Evolutionary conservation across 2,797 vertebrate genomes (phyloP).

Genomic region (Sebastes diaconus): DNA sequence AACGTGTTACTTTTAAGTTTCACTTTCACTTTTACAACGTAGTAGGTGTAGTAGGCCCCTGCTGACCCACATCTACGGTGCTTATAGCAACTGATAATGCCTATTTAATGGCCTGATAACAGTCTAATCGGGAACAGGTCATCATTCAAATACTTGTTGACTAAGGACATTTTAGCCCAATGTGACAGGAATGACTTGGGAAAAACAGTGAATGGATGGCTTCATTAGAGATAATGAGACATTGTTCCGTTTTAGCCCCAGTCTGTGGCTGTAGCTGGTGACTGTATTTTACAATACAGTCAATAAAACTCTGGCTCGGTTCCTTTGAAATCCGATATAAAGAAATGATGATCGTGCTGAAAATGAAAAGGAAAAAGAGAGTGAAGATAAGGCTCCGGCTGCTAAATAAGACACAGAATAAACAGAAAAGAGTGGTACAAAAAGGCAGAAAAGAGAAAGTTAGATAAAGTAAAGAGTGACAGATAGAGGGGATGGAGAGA

Average conservation of each 20-base stretch:
- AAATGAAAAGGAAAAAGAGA: neutral
- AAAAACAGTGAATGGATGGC: neutral
- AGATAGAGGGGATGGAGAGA: neutral
- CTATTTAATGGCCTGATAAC: too few species aligned
- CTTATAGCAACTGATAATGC: too few species aligned
- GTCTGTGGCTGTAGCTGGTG: neutral
- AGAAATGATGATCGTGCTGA: neutral
- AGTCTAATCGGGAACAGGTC: neutral
- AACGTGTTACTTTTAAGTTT: too few species aligned
- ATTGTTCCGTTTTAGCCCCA: neutral
- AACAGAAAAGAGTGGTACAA: neutral
- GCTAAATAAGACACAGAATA: neutral
- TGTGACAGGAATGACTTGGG: neutral
- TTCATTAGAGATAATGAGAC: neutral
- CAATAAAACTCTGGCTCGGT: neutral
- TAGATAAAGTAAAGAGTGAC: neutral
- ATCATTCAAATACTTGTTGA: neutral
- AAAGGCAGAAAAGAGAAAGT: neutral
- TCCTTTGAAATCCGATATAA: neutral
- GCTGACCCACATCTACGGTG: too few species aligned
- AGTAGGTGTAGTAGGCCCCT: too few species aligned
- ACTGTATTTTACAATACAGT: neutral
- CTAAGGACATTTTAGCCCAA: neutral
- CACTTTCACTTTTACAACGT: too few species aligned
- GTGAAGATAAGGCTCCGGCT: neutral